Base-by-base conservation (phyloP, 2,797 vertebrate species). In the Carcharodon carcharias region DNA sequence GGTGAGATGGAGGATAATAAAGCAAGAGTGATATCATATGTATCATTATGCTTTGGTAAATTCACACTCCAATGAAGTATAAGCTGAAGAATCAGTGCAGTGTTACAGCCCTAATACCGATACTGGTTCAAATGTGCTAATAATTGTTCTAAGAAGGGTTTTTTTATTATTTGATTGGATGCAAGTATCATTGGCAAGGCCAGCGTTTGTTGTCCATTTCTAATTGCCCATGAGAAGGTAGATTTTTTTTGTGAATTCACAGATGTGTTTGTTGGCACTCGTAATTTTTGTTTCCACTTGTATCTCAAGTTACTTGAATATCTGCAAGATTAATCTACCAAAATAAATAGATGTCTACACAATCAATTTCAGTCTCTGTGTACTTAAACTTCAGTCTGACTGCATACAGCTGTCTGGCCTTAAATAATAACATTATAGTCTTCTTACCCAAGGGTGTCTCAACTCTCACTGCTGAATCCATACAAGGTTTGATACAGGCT, bases 381-480 rank as follows among this genome's bases (percentile, higher is more conserved):
- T 95, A 56, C 50, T 58, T 56, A 77, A 95, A 95, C 93, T 69
- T 69, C 23, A 95, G 21, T 16, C 65, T 95, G 65, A 95, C 65
- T 54, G 65, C 12, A 16, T 50, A 95, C 94, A 77, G 50, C 69
- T 77, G 94, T 77, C 69, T 77, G 3, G 14, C 45, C 94, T 77
- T 95, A 95, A 95, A 77, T 95, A 95, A 95, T 95, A 95, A 95
- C 94, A n/a, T 56, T 11, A 21, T 18, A 77, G 50, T 73, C 67
- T 26, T 71, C 94, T 95, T 77, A 50, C 65, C 45, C 56, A 73
- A 95, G 50, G 0, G 7, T 77, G 31, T 56, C 69, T 73, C 69
- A 18, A 8, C 21, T 95, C 93, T 73, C 35, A 14, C 31, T 77
- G 50, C 31, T 73, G 50, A 35, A 54, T 73, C 67, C 45, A 77